Evolutionary conservation across 2,888 invertebrate species (phyloP).

Genomic region (Tuberolachnus salignus): DNA sequence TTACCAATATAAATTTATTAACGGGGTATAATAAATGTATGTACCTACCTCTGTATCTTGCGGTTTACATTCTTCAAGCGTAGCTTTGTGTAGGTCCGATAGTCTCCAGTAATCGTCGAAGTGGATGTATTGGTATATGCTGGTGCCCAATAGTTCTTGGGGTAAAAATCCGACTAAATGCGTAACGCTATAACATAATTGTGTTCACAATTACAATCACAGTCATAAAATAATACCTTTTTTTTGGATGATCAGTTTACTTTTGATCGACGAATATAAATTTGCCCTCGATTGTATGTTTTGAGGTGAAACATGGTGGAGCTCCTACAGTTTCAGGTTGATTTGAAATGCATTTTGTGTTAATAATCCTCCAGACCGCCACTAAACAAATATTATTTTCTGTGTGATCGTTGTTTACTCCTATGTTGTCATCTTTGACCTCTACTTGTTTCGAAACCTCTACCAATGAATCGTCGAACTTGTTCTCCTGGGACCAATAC

Average conservation of each 20-base stretch:
- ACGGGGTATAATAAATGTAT: background rate
- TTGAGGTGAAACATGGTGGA: conserved; percentile 79
- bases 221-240: no score
- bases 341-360: conserved; percentile 61
- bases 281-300: conserved; percentile 89
- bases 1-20: background rate
- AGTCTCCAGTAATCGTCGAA: conserved; percentile 79
- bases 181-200: conserved; percentile 73
- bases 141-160: conserved; percentile 89
- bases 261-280: conserved; percentile 91
- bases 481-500: conserved; percentile 84
- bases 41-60: conserved; percentile 68
- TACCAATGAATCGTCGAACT: conserved; percentile 62
- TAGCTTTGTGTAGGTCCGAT: conserved; percentile 82
- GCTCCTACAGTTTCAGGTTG: conserved; percentile 65
- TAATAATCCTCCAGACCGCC: conserved; percentile 79
- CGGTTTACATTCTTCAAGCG: conserved; percentile 70
- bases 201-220: background rate
- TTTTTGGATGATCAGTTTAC: conserved; percentile 64
- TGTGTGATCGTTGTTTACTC: conserved; percentile 64
- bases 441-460: conserved; percentile 69
- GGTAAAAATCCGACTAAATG: conserved; percentile 87
- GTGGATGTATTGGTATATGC: conserved; percentile 90
- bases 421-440: conserved; percentile 66
- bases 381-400: conserved; percentile 83